A percentile compares a stretch with the other conserved stretches of the same genome.
These are phyloP conservation scores for Drosophila longiperda DNA, from an alignment of 2,888 invertebrate species.

Conservation along the genomic window DNA sequence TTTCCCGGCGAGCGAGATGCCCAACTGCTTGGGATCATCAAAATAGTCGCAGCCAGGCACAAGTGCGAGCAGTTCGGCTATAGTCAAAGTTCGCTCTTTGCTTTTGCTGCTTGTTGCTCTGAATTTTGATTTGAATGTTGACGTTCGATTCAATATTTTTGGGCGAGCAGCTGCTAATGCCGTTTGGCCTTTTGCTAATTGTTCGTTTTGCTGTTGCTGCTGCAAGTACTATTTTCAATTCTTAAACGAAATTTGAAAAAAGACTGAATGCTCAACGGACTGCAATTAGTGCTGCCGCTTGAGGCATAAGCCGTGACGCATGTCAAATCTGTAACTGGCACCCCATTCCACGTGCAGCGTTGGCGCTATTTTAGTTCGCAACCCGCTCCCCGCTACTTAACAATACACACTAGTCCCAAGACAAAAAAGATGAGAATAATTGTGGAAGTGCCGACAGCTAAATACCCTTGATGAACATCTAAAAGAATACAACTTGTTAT, in stretches of 20 bases:
- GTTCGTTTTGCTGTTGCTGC: slow-evolving; percentile 27
- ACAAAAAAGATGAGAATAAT: not conserved
- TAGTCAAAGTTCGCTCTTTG: slow-evolving; percentile 38
- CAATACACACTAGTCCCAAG: slow-evolving; percentile 44
- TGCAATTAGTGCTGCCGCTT: slow-evolving; percentile 55
- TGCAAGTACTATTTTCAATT: slow-evolving; percentile 42
- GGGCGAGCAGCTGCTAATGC: slow-evolving; percentile 57
- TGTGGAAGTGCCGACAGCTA: slow-evolving; percentile 3
- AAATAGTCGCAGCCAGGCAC: slow-evolving; percentile 17
- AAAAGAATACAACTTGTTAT: not conserved
- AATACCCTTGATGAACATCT: slow-evolving; percentile 33
- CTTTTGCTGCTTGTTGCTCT: slow-evolving; percentile 36
- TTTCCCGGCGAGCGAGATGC: slow-evolving; percentile 63
- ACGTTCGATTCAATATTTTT: slow-evolving; percentile 62
- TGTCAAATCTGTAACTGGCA: slow-evolving; percentile 58
- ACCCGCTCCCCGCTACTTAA: slow-evolving; percentile 30
- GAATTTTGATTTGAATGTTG: slow-evolving; percentile 48
- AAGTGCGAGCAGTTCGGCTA: slow-evolving; percentile 45
- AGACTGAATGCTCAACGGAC: slow-evolving; percentile 27
- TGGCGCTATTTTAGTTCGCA: slow-evolving; percentile 50
- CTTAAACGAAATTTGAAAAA: slow-evolving; percentile 23
- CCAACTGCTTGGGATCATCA: slow-evolving; percentile 52
- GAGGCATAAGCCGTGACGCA: slow-evolving; percentile 55
- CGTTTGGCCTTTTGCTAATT: slow-evolving; percentile 46
- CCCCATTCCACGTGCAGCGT: slow-evolving; percentile 34